Evolutionary conservation across 2,113 vertebrate genomes (phyloP), one percentile per base, ranked within the genome.

Genomic region (Telmatochromis sp.): DNA sequence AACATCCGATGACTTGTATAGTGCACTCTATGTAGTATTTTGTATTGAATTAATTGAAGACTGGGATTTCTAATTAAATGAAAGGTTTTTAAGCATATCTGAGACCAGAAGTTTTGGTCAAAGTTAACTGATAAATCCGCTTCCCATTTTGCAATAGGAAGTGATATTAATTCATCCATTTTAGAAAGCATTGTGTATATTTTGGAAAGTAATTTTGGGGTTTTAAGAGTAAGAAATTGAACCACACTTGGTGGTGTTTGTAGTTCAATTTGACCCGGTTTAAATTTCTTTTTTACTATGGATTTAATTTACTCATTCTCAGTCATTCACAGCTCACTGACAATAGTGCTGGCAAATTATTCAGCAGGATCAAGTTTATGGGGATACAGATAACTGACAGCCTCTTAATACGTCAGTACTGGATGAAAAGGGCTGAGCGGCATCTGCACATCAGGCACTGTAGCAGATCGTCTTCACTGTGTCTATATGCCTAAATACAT

Each of bases 81-180:
- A 49, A 49, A 19, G 17, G 7, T 49, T 49, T 49, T 49, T 49
- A 49, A 9, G 47, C 7, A 19, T 0, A 49, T 49, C 47, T 49
- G 47, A 49, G 47, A 19, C 47, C 17, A 49, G 47, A 19, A 19
- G 47, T 49, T 49, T 49, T 1, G 47, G 0, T 49, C 4, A 0
- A 19, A 49, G 17, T 49, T 19, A 9, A 19, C 17, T 19, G 47
- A 51, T 51, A 51, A 51, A 51, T 51, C 17, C 1, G 17, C 49
- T 51, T 51, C 49, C 17, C 49, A 51, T 9, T 51, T 51, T 51
- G 8, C 49, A n/a, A 9, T 51, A 51, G 17, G 17, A 51, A n/a
- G 17, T n/a, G 49, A 51, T 51, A 51, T 51, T 51, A 1, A 51
- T 51, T 19, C 4, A 51, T 19, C 8, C 0, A 0, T 51, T 19